Evolutionary conservation across 2,888 invertebrate species (phyloP).

Genomic region (Congeria kusceri): DNA sequence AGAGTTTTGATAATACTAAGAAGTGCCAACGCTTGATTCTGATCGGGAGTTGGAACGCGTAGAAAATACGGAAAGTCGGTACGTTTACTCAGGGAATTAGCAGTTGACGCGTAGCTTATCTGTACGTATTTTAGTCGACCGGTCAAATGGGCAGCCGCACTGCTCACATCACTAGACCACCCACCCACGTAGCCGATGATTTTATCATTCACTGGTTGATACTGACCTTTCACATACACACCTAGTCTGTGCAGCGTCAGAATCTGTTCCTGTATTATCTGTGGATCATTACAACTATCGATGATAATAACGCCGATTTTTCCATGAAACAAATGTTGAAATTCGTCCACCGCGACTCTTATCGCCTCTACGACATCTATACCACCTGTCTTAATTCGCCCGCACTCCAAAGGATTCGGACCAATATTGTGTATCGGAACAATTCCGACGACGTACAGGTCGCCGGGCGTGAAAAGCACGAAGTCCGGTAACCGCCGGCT

Average conservation of each 20-base stretch:
- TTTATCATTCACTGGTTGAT: conserved; percentile 44
- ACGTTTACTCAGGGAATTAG: conserved; percentile 55
- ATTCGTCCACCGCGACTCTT: not conserved
- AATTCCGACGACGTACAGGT: conserved; percentile 64
- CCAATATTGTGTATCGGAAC: conserved; percentile 60
- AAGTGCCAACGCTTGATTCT: conserved; percentile 57
- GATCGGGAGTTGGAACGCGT: conserved; percentile 58
- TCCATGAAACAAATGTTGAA: conserved; percentile 26
- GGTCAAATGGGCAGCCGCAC: conserved; percentile 53
- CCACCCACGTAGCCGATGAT: conserved; percentile 66
- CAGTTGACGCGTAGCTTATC: conserved; percentile 65
- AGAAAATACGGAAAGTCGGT: conserved; percentile 58
- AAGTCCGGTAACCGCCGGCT: conserved; percentile 10
- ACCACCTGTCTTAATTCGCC: conserved; percentile 47
- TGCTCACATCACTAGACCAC: conserved; percentile 62
- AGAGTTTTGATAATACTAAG: conserved; percentile 52
- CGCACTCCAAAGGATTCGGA: conserved; percentile 56
- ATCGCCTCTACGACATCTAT: conserved; percentile 63
- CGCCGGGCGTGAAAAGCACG: conserved; percentile 55
- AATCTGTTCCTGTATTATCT: conserved; percentile 57
- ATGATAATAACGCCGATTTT: conserved; percentile 62
- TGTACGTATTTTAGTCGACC: conserved; percentile 49
- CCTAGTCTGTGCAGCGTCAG: conserved; percentile 59
- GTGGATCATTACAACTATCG: conserved; percentile 67
- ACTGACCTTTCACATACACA: conserved; percentile 37